Evolutionary conservation across 2,797 vertebrate genomes (phyloP), one percentile per base, ranked within the genome.

Genomic region (Syngnathus acus): DNA sequence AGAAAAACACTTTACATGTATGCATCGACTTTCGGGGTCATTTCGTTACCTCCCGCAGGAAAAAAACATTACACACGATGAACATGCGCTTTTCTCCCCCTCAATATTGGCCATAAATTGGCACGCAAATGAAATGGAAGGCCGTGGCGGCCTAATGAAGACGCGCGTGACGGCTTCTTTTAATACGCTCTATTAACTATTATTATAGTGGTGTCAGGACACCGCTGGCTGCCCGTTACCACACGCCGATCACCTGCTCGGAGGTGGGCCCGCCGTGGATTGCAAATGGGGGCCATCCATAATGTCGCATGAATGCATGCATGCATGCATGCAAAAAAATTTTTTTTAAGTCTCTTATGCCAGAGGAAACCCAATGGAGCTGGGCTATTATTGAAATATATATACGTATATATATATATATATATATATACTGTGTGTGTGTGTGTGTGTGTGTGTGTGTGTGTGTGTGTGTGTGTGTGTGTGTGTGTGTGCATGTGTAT

Each of bases 31-130:
- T 92, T 95, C 9, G 62, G 95, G 96, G 95, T 97, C 95, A 99
- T 99, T 98, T 98, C 93, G 92, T 92, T 92, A 92, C 93, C 95
- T 95, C 97, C 97, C 94, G 95, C 95, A 94, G 95, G 94, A 98
- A 98, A 61, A 65, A 98, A 82, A 96, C 97, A 99, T 99, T 98
- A 99, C 91, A 92, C 94, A 91, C 50, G 97, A 96, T 98, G 97
- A 96, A 98, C 95, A 97, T 96, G 95, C 94, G 94, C 94, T 21
- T 43, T 23, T 94, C 92, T 21, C 19, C 23, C 26, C 26, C 94
- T 92, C 93, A 94, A 95, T 97, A 98, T 96, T 97, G 97, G 95
- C 95, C 95, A 95, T 97, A 95, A 98, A 97, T 97, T 95, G 95
- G 37, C 93, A 94, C 94, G 95, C 95, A 95, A 99, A 97, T 97